phyloP scores from a whole-genome alignment of 2,888 invertebrate genomes.

The Hetaerina titia region DNA sequence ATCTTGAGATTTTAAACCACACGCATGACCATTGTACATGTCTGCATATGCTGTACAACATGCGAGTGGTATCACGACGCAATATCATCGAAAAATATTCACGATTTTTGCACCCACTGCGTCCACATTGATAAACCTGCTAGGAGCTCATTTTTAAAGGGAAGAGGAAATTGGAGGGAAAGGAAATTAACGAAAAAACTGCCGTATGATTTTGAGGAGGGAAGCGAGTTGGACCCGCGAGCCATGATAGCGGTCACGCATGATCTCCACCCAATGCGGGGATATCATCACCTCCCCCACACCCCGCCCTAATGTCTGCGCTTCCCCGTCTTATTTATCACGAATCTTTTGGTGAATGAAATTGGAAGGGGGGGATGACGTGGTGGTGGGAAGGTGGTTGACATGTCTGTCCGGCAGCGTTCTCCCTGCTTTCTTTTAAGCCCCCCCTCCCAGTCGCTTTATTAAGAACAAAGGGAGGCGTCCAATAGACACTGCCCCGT shows the following conservation, averaged over 20 bases:
- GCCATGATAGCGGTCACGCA: neutral
- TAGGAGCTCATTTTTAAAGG: neutral
- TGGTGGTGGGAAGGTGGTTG: neutral
- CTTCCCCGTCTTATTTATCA: neutral
- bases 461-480: neutral
- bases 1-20: too few species aligned
- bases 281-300: neutral
- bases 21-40: too few species aligned
- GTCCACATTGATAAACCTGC: neutral
- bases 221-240: neutral
- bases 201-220: neutral
- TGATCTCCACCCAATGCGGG: neutral
- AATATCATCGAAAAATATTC: neutral
- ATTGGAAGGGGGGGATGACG: neutral
- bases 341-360: neutral
- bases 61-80: too few species aligned
- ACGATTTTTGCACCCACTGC: neutral
- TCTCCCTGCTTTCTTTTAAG: neutral
- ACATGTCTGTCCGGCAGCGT: neutral
- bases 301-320: neutral
- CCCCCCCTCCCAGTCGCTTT: neutral
- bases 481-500: neutral
- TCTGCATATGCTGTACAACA: too few species aligned
- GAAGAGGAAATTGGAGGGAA: neutral
- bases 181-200: neutral